Conservation (phyloP, 2,888 invertebrate genomes). For the Tachina lurida region DNA sequence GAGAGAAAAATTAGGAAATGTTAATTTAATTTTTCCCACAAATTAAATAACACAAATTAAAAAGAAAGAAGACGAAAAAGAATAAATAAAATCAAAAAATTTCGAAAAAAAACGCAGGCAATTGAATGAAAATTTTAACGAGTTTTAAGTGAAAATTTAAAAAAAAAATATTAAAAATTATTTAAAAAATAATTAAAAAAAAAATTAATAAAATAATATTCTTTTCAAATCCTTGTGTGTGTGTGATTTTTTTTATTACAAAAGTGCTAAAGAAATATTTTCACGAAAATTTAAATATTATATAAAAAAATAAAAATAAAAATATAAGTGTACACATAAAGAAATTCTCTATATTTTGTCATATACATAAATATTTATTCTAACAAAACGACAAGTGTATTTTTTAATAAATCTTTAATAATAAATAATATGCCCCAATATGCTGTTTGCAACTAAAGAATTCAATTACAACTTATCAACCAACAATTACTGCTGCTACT, state of each 20-base stretch:
- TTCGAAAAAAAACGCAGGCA: conserved; percentile 62
- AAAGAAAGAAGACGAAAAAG: conserved; percentile 5
- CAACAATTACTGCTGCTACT: conserved; percentile 29
- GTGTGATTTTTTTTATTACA: background rate
- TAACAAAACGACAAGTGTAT: background rate
- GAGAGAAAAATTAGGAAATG: background rate
- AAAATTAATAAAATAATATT: background rate
- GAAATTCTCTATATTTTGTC: conserved; percentile 30
- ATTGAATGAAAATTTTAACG: conserved; percentile 64
- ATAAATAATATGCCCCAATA: conserved; percentile 17
- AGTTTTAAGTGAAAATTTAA: conserved; percentile 29
- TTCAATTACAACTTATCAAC: conserved; percentile 38
- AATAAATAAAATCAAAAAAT: conserved; percentile 29
- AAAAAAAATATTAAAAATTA: background rate
- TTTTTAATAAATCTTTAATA: conserved; percentile 16
- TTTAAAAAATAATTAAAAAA: background rate
- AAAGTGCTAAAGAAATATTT: conserved; percentile 34
- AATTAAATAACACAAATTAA: background rate
- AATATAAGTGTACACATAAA: conserved; percentile 17
- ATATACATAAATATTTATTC: conserved; percentile 25
- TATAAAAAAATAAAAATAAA: background rate
- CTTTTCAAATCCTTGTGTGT: background rate
- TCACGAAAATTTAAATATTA: background rate
- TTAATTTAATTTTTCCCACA: conserved; percentile 14
- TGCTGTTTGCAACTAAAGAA: conserved; percentile 22